Conservation (phyloP, 2,797 vertebrate species). For the Megalops cyprinoides region DNA sequence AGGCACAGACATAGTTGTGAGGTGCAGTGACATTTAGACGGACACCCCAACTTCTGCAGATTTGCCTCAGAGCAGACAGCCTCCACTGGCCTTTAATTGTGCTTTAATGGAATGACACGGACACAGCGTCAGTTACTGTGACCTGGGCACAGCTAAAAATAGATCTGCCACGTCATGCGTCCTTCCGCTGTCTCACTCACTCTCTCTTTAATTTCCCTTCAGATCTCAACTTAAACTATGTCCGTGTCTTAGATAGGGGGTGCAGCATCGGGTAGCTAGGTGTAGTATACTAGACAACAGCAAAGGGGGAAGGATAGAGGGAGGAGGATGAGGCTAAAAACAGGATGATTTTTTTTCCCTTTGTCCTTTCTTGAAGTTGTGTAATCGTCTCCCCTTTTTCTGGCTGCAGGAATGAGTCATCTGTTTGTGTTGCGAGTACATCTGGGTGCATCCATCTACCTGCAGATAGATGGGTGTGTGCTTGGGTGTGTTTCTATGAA, state of each 20-base stretch:
- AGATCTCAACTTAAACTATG: neutral
- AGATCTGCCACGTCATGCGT: neutral
- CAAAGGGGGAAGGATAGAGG: neutral
- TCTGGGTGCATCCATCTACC: neutral
- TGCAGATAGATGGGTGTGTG: constrained; percentile 26
- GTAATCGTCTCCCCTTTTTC: constrained; percentile 33
- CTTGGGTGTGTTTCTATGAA: constrained; percentile 45
- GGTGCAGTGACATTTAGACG: neutral
- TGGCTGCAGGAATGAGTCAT: constrained; percentile 14
- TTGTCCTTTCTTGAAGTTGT: constrained; percentile 42
- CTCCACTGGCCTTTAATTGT: constrained; percentile 1
- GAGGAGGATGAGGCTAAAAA: neutral
- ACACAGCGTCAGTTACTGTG: neutral
- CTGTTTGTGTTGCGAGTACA: constrained; percentile 39
- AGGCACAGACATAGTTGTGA: neutral
- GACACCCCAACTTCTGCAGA: neutral
- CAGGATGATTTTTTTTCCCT: too few species aligned
- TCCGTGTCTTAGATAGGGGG: neutral
- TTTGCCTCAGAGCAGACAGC: neutral
- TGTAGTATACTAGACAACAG: neutral
- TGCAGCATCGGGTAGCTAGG: neutral
- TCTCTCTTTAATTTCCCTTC: neutral
- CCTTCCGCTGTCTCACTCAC: neutral
- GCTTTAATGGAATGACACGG: neutral
- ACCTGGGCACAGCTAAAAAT: constrained; percentile 9